A percentile compares a stretch with the other conserved stretches of the same genome.
Conservation (phyloP, 2,888 invertebrate genomes). For the Drosophila paramelanica region DNA sequence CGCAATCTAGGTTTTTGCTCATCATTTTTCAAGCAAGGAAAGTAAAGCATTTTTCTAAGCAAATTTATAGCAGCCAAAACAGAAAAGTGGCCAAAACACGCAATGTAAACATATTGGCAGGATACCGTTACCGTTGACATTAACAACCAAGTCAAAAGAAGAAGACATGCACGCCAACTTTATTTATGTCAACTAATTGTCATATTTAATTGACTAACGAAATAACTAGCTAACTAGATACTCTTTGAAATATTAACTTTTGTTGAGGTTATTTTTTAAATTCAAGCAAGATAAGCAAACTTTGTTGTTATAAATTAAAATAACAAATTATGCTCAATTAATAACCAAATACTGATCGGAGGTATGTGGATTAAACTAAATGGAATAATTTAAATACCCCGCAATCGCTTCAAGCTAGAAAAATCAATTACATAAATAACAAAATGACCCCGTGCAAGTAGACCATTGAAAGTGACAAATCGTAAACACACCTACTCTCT, state of each 20-base stretch:
- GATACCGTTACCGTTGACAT: slow-evolving; percentile 59
- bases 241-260: background rate
- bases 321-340: too few relatives aligned
- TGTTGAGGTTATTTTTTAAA: background rate
- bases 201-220: slow-evolving; percentile 51
- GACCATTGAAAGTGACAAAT: slow-evolving; percentile 27
- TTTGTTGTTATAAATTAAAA: too few relatives aligned
- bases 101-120: slow-evolving; percentile 58
- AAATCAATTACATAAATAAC: slow-evolving; percentile 41
- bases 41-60: slow-evolving; percentile 54
- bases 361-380: too few relatives aligned
- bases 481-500: slow-evolving; percentile 14
- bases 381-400: background rate
- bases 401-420: slow-evolving; percentile 10
- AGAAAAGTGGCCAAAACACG: slow-evolving; percentile 60
- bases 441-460: slow-evolving; percentile 34
- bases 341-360: too few relatives aligned
- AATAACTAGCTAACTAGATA: slow-evolving; percentile 3
- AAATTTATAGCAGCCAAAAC: slow-evolving; percentile 36
- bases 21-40: slow-evolving; percentile 5
- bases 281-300: too few relatives aligned
- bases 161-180: slow-evolving; percentile 53
- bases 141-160: slow-evolving; percentile 47
- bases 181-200: slow-evolving; percentile 67
- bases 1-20: slow-evolving; percentile 24